Evolutionary conservation across 2,797 vertebrate genomes (phyloP).

Genomic region (Sardinella longiceps): DNA sequence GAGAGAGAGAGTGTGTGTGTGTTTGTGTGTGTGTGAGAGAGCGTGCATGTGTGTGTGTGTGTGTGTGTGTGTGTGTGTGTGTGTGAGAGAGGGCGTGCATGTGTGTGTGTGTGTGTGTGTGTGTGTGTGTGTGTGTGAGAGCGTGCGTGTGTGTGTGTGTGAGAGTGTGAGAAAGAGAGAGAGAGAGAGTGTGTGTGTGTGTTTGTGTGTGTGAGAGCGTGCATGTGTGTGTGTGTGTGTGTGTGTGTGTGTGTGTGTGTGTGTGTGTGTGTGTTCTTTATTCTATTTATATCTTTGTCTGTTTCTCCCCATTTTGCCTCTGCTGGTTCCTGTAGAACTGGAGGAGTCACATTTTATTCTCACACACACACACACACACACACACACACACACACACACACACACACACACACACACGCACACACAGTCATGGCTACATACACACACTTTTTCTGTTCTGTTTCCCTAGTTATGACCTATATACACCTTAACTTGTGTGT

Average conservation of each 20-base stretch:
- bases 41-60: background rate
- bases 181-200: conserved; percentile 10
- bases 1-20: background rate
- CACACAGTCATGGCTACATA: too few relatives aligned
- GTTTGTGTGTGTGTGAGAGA: background rate
- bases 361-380: background rate
- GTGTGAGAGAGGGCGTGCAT: background rate
- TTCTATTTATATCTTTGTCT: background rate
- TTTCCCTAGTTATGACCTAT: too few relatives aligned
- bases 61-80: conserved; percentile 12
- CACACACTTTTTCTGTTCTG: background rate
- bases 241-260: background rate
- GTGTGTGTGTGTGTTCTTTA: background rate
- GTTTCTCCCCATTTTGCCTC: background rate
- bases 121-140: conserved; percentile 18
- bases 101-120: conserved; percentile 36
- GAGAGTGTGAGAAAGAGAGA: background rate
- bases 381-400: background rate
- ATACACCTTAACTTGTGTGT: too few relatives aligned
- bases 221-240: background rate
- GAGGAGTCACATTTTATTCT: background rate
- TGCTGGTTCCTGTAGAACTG: background rate
- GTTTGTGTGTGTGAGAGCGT: background rate
- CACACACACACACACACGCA: background rate
- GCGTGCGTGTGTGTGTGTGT: background rate